phyloP scores from a whole-genome alignment of 2,113 vertebrate genomes.

The Mungos mungo region DNA sequence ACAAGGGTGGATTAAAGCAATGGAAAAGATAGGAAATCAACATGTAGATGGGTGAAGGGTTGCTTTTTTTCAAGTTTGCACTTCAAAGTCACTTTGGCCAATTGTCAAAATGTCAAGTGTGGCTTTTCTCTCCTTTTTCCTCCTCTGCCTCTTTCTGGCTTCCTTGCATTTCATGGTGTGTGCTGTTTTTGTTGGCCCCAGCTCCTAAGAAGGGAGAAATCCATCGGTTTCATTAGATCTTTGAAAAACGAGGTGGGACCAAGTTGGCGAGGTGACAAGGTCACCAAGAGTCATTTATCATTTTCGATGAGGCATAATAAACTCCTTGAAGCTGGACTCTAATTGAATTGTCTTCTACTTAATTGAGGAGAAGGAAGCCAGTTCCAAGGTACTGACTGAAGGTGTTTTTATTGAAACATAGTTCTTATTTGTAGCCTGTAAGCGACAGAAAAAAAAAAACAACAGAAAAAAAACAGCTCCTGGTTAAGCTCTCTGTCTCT shows the following conservation, averaged over 20 bases:
- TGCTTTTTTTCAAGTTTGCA: background rate
- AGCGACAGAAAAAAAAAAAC: background rate
- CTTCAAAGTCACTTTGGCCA: conserved; percentile 61
- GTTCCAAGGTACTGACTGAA: conserved; percentile 59
- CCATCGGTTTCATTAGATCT: conserved; percentile 74
- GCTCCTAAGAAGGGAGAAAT: conserved; percentile 45
- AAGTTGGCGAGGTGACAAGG: conserved; percentile 69
- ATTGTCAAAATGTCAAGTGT: conserved; percentile 61
- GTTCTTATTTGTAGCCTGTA: conserved; percentile 61
- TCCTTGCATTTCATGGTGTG: background rate
- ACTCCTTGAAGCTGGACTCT: conserved; percentile 75
- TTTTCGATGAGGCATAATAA: conserved; percentile 80
- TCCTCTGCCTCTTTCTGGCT: background rate
- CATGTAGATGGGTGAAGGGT: conserved; percentile 3
- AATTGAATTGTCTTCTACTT: conserved; percentile 80
- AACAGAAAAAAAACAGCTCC: conserved; percentile 25
- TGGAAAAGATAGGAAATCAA: conserved; percentile 51
- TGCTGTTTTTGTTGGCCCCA: conserved; percentile 59
- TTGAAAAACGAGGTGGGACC: conserved; percentile 73
- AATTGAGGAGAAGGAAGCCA: conserved; percentile 73
- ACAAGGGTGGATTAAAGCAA: background rate
- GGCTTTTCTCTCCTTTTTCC: conserved; percentile 14
- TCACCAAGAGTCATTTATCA: conserved; percentile 79
- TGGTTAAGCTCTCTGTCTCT: background rate
- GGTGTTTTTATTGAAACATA: conserved; percentile 69